Percentiles rank a stretch among this genome's conserved stretches.
Evolutionary conservation across 2,797 vertebrate genomes (phyloP).

Genomic region (Octomys mimax): DNA sequence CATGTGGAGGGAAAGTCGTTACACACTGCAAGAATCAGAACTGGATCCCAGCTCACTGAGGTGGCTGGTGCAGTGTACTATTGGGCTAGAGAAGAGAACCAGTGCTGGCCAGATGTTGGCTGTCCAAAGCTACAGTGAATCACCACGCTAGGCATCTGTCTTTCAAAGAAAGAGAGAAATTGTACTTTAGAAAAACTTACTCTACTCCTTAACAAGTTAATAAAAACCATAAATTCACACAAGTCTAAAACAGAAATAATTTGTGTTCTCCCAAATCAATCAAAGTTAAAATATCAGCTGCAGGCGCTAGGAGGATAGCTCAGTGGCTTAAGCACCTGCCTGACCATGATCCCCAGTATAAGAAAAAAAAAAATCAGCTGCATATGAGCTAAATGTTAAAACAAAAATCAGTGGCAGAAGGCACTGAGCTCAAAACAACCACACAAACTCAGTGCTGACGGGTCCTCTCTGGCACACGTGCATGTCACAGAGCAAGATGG

Average conservation of each 20-base stretch:
- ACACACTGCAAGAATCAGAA: not conserved
- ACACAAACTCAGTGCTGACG: not conserved
- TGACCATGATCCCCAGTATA: too few relatives aligned
- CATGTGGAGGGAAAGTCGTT: conserved; percentile 20
- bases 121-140: not conserved
- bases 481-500: fast-evolving
- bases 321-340: too few relatives aligned
- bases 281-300: conserved; percentile 12
- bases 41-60: not conserved
- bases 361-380: not conserved
- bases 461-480: not conserved
- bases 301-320: not conserved
- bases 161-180: conserved; percentile 33
- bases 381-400: conserved; percentile 27
- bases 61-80: not conserved
- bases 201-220: conserved; percentile 14
- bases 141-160: not conserved
- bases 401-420: not conserved
- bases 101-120: not conserved
- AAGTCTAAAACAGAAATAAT: conserved; percentile 8
- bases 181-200: conserved; percentile 41
- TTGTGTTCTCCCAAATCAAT: not conserved
- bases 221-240: not conserved
- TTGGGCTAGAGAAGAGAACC: not conserved
- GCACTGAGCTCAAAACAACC: not conserved